A percentile compares a stretch with the other conserved stretches of the same genome.
Evolutionary conservation across 2,797 vertebrate genomes (phyloP).

Genomic region (Basileuterus tristriatus): DNA sequence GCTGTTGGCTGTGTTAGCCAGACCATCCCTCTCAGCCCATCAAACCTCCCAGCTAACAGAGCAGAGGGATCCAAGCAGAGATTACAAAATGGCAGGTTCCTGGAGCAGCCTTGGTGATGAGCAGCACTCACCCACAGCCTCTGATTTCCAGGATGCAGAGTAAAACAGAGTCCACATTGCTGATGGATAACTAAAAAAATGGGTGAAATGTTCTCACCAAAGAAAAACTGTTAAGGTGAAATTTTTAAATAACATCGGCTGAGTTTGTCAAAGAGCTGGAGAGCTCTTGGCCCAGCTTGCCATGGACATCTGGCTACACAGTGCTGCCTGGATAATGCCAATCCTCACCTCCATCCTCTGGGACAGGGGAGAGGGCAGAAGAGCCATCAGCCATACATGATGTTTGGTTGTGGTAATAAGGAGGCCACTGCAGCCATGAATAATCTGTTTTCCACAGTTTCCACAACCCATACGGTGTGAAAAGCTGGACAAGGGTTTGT

Average conservation of each 20-base stretch:
- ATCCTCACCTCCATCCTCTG: conserved; percentile 2
- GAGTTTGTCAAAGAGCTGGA: not conserved
- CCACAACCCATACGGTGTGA: conserved; percentile 30
- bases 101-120: not conserved
- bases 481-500: conserved; percentile 67
- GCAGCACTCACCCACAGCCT: not conserved
- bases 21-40: not conserved
- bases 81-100: not conserved
- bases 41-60: not conserved
- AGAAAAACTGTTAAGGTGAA: not conserved
- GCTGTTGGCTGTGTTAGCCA: not conserved
- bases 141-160: not conserved
- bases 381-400: not conserved
- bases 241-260: not conserved
- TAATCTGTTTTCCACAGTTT: conserved; percentile 50
- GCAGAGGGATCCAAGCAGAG: not conserved
- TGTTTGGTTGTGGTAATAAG: not conserved
- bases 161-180: fast-evolving
- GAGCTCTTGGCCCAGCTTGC: not conserved
- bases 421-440: not conserved
- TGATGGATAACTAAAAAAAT: not conserved
- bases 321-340: not conserved
- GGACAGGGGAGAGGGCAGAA: not conserved
- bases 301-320: not conserved
- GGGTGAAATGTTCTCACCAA: not conserved